A percentile compares a stretch with the other conserved stretches of the same genome.
Conservation (phyloP, 2,888 invertebrate genomes). For the Odontomyia ornata region DNA sequence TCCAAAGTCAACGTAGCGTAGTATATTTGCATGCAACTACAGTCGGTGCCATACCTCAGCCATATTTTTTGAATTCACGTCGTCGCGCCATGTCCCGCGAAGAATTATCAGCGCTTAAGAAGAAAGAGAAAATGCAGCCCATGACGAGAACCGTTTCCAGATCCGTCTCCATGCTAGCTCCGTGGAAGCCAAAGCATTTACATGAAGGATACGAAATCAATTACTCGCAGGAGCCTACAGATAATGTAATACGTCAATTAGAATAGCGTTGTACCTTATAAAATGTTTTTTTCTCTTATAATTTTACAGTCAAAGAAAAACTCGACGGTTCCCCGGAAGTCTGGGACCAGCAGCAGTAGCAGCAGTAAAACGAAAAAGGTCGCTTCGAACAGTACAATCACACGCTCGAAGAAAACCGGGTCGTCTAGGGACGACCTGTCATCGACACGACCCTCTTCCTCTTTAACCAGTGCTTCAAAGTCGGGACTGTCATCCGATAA, state of each 20-base stretch:
- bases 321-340: constrained; percentile 60
- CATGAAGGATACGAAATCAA: constrained; percentile 80
- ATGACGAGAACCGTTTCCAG: constrained; percentile 78
- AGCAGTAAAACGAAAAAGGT: constrained; percentile 54
- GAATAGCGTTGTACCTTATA: neutral
- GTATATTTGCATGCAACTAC: constrained; percentile 87
- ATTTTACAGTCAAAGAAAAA: constrained; percentile 43
- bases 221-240: constrained; percentile 72
- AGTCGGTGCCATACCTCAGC: constrained; percentile 87
- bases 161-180: constrained; percentile 84
- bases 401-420: constrained; percentile 54
- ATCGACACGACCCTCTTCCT: constrained; percentile 56
- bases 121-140: constrained; percentile 58
- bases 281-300: neutral
- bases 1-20: constrained; percentile 83
- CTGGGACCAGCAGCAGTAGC: constrained; percentile 54
- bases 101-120: constrained; percentile 71
- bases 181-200: constrained; percentile 82
- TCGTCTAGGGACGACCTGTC: constrained; percentile 57
- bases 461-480: constrained; percentile 57
- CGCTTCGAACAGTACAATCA: constrained; percentile 56
- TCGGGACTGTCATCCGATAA: constrained; percentile 57
- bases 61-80: constrained; percentile 68
- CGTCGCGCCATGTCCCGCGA: constrained; percentile 77
- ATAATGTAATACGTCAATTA: constrained; percentile 59